phyloP scores from a whole-genome alignment of 2,113 vertebrate genomes.

The Pseudopipra pipra region DNA sequence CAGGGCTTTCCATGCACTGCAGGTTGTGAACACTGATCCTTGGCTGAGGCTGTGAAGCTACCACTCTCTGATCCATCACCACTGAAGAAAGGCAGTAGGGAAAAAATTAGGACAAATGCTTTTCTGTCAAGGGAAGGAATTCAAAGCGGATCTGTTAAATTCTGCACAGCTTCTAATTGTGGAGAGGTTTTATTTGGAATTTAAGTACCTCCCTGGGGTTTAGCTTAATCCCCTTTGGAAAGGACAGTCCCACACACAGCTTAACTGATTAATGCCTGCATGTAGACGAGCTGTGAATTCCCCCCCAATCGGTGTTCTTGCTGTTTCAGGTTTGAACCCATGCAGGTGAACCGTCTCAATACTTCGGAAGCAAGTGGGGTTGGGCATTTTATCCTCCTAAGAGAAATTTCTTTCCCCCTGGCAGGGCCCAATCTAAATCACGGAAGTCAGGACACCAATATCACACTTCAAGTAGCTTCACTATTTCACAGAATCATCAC shows the following conservation, averaged over 20 bases:
- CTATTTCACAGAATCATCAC: neutral
- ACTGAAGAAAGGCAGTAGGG: neutral
- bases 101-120: neutral
- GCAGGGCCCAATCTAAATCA: neutral
- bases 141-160: neutral
- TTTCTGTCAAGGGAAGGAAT: neutral
- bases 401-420: neutral
- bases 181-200: neutral
- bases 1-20: rapidly evolving
- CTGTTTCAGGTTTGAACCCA: neutral
- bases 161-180: neutral
- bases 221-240: neutral
- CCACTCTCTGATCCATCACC: neutral
- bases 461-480: neutral
- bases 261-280: neutral
- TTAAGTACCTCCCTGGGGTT: neutral
- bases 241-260: neutral
- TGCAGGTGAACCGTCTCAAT: neutral
- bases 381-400: neutral
- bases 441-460: neutral
- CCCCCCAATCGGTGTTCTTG: neutral
- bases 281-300: neutral
- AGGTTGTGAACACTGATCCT: neutral
- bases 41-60: neutral
- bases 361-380: neutral